These are phyloP conservation scores for Podarcis siculus DNA, from an alignment of 2,797 vertebrate genomes.

Conservation along the genomic window DNA sequence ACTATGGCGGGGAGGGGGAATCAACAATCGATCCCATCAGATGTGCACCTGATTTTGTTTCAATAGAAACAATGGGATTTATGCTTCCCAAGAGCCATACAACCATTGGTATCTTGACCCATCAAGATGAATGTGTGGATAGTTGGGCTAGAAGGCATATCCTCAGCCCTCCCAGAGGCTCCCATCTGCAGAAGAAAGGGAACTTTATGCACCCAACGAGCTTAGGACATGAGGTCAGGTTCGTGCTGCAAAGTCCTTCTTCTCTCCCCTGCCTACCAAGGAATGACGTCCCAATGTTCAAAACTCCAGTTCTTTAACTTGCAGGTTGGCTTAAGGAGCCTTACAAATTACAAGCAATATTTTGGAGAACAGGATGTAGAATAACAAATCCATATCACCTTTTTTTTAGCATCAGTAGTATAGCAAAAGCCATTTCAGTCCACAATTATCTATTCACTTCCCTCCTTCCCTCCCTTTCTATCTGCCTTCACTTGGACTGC, in stretches of 20 bases:
- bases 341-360: not conserved
- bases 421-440: not conserved
- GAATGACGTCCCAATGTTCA: not conserved
- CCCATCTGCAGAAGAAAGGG: not conserved
- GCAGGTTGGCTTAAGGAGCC: not conserved
- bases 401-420: not conserved
- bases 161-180: not conserved
- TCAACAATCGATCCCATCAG: not conserved
- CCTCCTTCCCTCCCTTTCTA: no score
- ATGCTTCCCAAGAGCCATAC: not conserved
- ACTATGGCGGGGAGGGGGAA: slow-evolving; percentile 37
- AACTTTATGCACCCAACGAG: not conserved
- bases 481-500: not conserved
- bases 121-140: not conserved
- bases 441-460: not conserved
- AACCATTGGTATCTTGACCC: not conserved
- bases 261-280: not conserved
- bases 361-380: not conserved
- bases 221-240: not conserved
- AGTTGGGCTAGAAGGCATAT: not conserved
- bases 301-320: slow-evolving; percentile 6
- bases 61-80: not conserved
- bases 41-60: slow-evolving; percentile 33
- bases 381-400: not conserved
- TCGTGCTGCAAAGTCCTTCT: not conserved